These are phyloP conservation scores for Thelaira solivaga DNA, from an alignment of 2,888 invertebrate species.

Conservation along the genomic window DNA sequence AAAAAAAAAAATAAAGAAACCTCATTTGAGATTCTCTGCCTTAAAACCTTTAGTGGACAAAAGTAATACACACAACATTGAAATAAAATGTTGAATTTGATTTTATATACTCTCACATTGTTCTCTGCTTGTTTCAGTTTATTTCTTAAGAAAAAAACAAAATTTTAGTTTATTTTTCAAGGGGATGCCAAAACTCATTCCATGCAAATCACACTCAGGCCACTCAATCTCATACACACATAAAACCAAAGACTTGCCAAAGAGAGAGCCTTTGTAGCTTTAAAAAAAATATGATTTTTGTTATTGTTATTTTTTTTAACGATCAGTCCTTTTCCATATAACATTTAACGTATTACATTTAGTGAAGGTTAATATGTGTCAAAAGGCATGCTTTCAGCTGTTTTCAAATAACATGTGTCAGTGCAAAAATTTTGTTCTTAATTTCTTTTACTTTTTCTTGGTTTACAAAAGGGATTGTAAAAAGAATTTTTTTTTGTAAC, in stretches of 20 bases:
- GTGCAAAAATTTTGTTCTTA: not conserved
- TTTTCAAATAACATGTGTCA: slow-evolving; percentile 55
- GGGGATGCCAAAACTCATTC: not conserved
- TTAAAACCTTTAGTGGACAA: slow-evolving; percentile 4
- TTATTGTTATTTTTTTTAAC: too few species aligned
- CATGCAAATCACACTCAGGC: not conserved
- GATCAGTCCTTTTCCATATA: slow-evolving; percentile 36
- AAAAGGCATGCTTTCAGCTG: slow-evolving; percentile 60
- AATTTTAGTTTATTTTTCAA: not conserved
- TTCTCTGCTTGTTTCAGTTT: slow-evolving; percentile 37
- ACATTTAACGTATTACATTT: slow-evolving; percentile 35
- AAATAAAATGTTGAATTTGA: slow-evolving; percentile 48
- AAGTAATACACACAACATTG: not conserved
- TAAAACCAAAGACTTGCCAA: too few species aligned
- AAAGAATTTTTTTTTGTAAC: not conserved
- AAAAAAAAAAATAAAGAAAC: too few species aligned
- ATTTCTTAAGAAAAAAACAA: slow-evolving; percentile 31
- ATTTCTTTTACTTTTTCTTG: not conserved
- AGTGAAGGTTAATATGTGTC: slow-evolving; percentile 60
- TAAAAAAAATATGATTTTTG: too few species aligned
- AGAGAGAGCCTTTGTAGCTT: too few species aligned
- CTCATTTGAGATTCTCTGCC: not conserved
- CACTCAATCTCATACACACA: not conserved
- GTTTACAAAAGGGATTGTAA: not conserved
- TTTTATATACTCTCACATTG: slow-evolving; percentile 24